Evolutionary conservation across 2,888 invertebrate species (phyloP), one percentile per base, ranked within the genome.

Genomic region (Caenorhabditis afra): DNA sequence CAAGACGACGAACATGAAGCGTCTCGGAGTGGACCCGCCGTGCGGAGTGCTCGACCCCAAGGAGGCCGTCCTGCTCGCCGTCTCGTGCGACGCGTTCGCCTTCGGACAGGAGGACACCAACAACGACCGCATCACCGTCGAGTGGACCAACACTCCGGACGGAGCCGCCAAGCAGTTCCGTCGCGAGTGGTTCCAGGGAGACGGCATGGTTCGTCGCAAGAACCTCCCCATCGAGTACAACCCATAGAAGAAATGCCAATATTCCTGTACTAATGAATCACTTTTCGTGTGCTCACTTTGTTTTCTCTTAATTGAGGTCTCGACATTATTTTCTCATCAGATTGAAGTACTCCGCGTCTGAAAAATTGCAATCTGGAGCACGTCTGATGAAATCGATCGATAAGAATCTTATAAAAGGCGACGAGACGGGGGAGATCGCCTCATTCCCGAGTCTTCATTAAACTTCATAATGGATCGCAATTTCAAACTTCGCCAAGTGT

Each of bases 101-200:
- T 77, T 16, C 49, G 76, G 76, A 77, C 77, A 77, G 58, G 77
- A 77, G 53, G 68, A 75, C 45, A 75, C 67, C 49, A 75, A 75
- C 66, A 75, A 75, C 66, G 66, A 75, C 55, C 66, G 75, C 47
- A 75, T 75, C 74, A 81, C 78, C 39, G 49, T 75, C 64, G 81
- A 81, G 57, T 78, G 77, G 81, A 76, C 80, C 76, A 86, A 85
- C 77, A 87, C 86, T 20, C 84, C 86, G 50, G 86, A 87, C 45
- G 85, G 85, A 12, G 82, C 83, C 47, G 85, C 81, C 61, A 79
- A 81, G 78, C 82, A 81, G 61, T 84, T 84, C 84, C 81, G 85
- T 64, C 82, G 85, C 64, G 85, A 85, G 55, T 84, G 85, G 85
- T 85, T 85, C 84, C 84, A 85, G 74, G 83, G 84, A 61, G 86